These are phyloP conservation scores for Galaxias olidus DNA, from an alignment of 2,797 vertebrate species.

Conservation along the genomic window DNA sequence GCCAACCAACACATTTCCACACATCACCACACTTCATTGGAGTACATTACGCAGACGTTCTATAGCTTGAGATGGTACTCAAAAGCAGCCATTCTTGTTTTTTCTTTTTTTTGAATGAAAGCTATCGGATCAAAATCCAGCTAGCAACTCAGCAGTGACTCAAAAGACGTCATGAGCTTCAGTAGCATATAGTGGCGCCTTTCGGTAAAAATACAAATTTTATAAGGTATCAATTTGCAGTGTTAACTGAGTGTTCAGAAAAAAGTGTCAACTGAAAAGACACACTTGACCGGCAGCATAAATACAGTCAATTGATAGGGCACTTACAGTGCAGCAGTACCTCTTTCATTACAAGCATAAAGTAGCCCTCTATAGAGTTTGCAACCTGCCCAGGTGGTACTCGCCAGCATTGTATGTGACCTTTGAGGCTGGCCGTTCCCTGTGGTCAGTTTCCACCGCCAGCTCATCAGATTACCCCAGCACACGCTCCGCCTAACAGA, in stretches of 20 bases:
- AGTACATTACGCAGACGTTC: not conserved
- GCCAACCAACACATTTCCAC: conserved; percentile 47
- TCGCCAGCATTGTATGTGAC: not conserved
- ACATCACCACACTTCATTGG: conserved; percentile 25
- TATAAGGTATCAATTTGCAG: no score
- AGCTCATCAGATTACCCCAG: conserved; percentile 60
- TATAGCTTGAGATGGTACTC: conserved; percentile 1
- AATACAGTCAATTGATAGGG: no score
- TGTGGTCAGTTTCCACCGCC: conserved; percentile 52
- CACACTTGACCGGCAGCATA: no score
- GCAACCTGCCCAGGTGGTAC: not conserved
- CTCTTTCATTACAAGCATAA: not conserved
- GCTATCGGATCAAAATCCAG: no score
- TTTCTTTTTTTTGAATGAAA: no score
- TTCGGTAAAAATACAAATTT: no score
- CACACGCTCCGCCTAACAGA: conserved; percentile 53
- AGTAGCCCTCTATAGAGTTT: not conserved
- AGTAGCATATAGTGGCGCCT: no score
- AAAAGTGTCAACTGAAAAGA: no score
- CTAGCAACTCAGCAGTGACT: conserved; percentile 19
- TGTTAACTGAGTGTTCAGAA: no score
- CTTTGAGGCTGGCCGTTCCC: not conserved
- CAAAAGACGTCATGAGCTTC: not conserved
- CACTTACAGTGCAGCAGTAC: not conserved
- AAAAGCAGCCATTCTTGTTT: no score